Base-by-base conservation (phyloP, 2,888 invertebrate genomes). In the Idaea aversata region DNA sequence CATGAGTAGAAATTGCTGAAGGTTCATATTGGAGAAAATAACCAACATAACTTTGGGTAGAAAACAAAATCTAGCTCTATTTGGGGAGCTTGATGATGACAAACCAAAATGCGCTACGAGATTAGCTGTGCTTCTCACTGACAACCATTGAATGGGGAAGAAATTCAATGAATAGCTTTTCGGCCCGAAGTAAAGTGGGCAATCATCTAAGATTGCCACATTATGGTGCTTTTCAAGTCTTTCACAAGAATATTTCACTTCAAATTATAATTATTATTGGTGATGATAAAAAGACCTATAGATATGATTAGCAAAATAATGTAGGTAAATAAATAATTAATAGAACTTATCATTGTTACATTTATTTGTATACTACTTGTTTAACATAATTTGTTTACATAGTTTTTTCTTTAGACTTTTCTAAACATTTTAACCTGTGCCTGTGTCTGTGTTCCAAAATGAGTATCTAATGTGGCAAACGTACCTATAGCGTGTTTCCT, bases 121-220 rank as follows among this genome's bases (percentile, higher is more conserved):
- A 85, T 85, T 82, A 80, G 78, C 75, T 76, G 77, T 77, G 80
- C 79, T 79, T 80, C 70, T 74, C 70, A 72, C 66, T 80, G 84
- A 83, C 80, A 77, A 78, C 71, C 70, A 68, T 67, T 84, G 83
- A 86, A 85, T 81, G 78, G 83, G 74, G 75, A 77, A 74, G 78
- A 79, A 77, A 82, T 81, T 78, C 85, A 80, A 83, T 85, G 84
- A 84, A 85, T 81, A 77, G 82, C 79, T 76, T 75, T 76, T 73
- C 80, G 73, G 74, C 73, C 75, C 74, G 67, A 68, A 72, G 68
- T 77, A 78, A 81, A 85, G 83, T 81, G 81, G 83, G 77, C 85
- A 84, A 86, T 85, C 81, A 75, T 70, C 73, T 75, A 75, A 81
- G 82, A 86, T 86, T 84, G 80, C 77, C 83, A 77, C 81, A 81